Evolutionary conservation across 2,888 invertebrate species (phyloP), one percentile per base, ranked within the genome.

Genomic region (Sminthurinus aureus): DNA sequence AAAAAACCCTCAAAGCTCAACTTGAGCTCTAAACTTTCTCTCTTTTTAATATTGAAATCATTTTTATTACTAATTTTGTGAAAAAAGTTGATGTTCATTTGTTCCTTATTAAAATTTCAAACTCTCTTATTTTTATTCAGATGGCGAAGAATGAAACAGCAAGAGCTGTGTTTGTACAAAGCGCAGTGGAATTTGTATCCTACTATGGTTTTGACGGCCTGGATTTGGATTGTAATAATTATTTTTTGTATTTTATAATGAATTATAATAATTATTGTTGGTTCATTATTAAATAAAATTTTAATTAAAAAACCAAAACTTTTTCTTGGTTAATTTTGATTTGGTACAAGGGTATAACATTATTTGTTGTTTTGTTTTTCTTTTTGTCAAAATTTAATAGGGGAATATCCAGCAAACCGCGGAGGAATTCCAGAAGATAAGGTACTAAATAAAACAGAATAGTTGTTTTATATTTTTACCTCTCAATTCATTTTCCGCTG

Each of bases 381-480:
- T n/a, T 58, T 58, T 58, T 58, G 89, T 11, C 83, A 89, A 24
- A 89, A 89, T 83, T 85, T 89, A 86, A 89, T 89, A 82, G 86
- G 87, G 89, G 89, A 90, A 84, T 90, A 90, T 79, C 90, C 90
- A 2, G 89, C 89, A 24, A 84, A 87, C 26, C 85, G 89, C 77
- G 90, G 90, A 64, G 90, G 90, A 12, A 85, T 82, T 22, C 87
- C 89, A 38, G 86, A 89, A 51, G 90, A 90, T 80, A 89, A 88
- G 79, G 85, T 86, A 76, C 18, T n/a, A 38, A 51, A 51, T 64
- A 3, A 71, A 50, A 77, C 8, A 13, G 18, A 13, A 4, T 76
- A 6, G 20, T 50, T 18, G 20, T 66, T 12, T 58, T 58, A 12
- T 9, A 9, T 58, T 15, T 9, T 58, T 15, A 58, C 15, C 11